Evolutionary conservation across 2,113 vertebrate species (phyloP).

Genomic region (Zingel zingel): DNA sequence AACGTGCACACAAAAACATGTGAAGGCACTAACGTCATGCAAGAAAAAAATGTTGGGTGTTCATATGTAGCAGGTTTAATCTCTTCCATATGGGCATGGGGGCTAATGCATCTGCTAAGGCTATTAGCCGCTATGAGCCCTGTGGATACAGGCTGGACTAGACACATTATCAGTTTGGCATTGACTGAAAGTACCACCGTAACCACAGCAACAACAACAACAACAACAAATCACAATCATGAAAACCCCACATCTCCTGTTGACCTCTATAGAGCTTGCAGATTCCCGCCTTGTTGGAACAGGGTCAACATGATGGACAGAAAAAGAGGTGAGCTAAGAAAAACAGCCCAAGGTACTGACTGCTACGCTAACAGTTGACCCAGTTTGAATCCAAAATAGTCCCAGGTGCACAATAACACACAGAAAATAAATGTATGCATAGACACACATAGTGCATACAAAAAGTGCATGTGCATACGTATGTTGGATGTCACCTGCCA

Average conservation of each 20-base stretch:
- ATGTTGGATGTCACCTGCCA: not conserved
- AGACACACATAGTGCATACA: not conserved
- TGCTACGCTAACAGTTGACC: slow-evolving; percentile 55
- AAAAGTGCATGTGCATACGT: not conserved
- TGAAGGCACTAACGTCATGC: slow-evolving; percentile 6
- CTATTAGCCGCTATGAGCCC: slow-evolving; percentile 77
- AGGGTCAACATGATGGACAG: slow-evolving; percentile 62
- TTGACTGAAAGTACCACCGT: slow-evolving; percentile 45
- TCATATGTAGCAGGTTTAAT: slow-evolving; percentile 75
- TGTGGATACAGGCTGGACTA: slow-evolving; percentile 58
- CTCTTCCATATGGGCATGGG: slow-evolving; percentile 77
- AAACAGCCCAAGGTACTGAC: slow-evolving; percentile 39
- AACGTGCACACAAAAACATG: slow-evolving; percentile 7
- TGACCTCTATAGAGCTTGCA: slow-evolving; percentile 39
- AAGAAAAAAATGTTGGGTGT: slow-evolving; percentile 41
- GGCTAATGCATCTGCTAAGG: slow-evolving; percentile 78
- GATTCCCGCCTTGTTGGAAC: slow-evolving; percentile 27
- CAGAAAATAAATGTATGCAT: not conserved
- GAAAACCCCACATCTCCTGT: not conserved
- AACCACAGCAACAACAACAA: slow-evolving; percentile 51
- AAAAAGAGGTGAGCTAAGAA: slow-evolving; percentile 42
- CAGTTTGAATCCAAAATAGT: slow-evolving; percentile 57
- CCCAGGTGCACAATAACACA: slow-evolving; percentile 18
- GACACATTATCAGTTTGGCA: slow-evolving; percentile 67
- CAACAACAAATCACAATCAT: slow-evolving; percentile 8